Conservation (phyloP, 2,113 vertebrate species). For the Austrofundulus limnaeus region DNA sequence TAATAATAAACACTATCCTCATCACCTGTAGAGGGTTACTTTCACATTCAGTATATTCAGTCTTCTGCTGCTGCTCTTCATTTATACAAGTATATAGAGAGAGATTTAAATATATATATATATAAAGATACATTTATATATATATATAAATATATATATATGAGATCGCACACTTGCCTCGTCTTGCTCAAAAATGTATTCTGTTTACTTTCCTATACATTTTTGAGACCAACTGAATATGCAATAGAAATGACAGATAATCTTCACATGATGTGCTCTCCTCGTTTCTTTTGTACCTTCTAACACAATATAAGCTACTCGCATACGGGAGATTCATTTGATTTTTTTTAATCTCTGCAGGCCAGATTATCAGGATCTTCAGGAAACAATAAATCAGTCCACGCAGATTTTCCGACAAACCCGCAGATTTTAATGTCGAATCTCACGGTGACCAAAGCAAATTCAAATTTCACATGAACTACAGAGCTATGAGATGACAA, state of each 20-base stretch:
- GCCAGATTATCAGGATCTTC: conserved; percentile 65
- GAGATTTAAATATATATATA: conserved; percentile 4
- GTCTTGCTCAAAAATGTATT: conserved; percentile 62
- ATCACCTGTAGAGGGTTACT: conserved; percentile 67
- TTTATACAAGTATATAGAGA: conserved; percentile 47
- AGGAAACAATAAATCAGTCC: conserved; percentile 46
- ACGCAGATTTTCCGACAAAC: conserved; percentile 46
- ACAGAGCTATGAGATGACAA: conserved; percentile 45
- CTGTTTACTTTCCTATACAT: conserved; percentile 33
- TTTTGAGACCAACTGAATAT: conserved; percentile 70
- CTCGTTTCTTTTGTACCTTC: conserved; percentile 20
- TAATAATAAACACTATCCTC: conserved; percentile 21
- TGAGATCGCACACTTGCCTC: conserved; percentile 64
- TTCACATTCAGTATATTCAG: conserved; percentile 76
- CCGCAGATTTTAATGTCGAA: conserved; percentile 61
- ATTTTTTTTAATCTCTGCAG: conserved; percentile 61
- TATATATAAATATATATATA: conserved; percentile 4
- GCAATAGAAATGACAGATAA: conserved; percentile 65
- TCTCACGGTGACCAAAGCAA: conserved; percentile 74
- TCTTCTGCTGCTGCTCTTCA: conserved; percentile 64
- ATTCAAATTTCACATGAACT: conserved; percentile 40
- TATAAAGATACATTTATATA: too few relatives aligned
- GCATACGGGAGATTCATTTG: conserved; percentile 54
- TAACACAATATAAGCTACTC: conserved; percentile 68
- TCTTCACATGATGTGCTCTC: conserved; percentile 31